phyloP scores from a whole-genome alignment of 2,113 vertebrate species.

The Stomatorhinus ivindoensis region DNA sequence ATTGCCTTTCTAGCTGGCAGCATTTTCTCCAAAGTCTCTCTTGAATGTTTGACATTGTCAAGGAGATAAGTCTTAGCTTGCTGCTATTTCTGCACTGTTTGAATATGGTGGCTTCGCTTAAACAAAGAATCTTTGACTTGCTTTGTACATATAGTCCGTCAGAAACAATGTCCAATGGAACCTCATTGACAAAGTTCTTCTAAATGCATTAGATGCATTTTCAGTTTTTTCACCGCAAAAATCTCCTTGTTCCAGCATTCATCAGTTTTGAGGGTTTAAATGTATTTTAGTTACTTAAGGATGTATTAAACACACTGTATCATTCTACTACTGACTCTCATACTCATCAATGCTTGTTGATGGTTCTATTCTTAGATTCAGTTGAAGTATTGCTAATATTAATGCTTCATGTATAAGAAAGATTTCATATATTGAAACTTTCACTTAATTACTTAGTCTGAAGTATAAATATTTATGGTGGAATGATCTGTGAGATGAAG shows the following conservation, averaged over 20 bases:
- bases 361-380: neutral
- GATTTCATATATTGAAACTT: neutral
- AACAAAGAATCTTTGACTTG: neutral
- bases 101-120: neutral
- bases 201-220: neutral
- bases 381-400: neutral
- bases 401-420: neutral
- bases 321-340: neutral
- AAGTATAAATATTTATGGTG: neutral
- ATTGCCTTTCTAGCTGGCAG: neutral
- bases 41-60: neutral
- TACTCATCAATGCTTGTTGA: neutral
- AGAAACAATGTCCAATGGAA: neutral
- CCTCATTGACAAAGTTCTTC: neutral
- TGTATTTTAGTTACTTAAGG: neutral
- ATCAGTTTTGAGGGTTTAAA: neutral
- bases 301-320: neutral
- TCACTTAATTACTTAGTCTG: neutral
- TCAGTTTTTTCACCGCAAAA: neutral
- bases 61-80: slow-evolving; percentile 7
- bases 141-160: neutral
- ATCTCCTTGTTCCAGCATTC: neutral
- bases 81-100: neutral
- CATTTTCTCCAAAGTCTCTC: neutral
- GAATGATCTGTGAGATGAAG: neutral